Base-by-base conservation (phyloP, 2,113 vertebrate species). In the Ophthalmolycus amberensis region DNA sequence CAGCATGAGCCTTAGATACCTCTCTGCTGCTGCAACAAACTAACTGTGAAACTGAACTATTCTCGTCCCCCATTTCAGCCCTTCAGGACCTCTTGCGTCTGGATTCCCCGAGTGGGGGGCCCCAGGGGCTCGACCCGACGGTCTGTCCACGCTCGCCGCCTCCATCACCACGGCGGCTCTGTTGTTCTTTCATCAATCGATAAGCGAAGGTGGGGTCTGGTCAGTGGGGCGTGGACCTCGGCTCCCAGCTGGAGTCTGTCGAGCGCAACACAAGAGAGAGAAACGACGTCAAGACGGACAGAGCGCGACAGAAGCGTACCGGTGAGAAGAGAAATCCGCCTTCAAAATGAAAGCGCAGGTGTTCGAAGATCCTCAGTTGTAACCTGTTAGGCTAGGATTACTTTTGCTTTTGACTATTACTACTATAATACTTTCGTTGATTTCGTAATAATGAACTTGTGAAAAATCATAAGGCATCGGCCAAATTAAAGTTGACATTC, bases 211-310 rank as follows among this genome's bases (percentile, higher is more conserved):
- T 88, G 90, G 93, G 86, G 86, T 90, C 88, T 85, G 68, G 27
- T 52, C 69, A 50, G 34, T 1, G 86, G 92, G 94, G 94, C 92
- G 92, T 94, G 90, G 91, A 89, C 85, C 85, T 64, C 65, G 37
- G 66, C 82, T 87, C 85, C 91, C 93, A 93, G 93, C 95, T 93
- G 94, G 94, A 94, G 90, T 76, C 84, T 84, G 83, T 44, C 20
- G 82, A 84, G 90, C 78, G 76, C 76, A 15, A 32, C 81, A 67
- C 34, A 42, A 9, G 63, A 18, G 46, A 71, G 20, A 71, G 63
- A 71, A 54, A 59, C 22, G 16, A 20, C 27, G 62, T 74, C 77
- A 89, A 88, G 76, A 11, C 20, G 0, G 5, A 74, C 6, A 27
- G 7, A 59, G 37, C 74, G 9, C 42, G 16, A 6, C 32, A 34